Percentiles rank a stretch among this genome's conserved stretches.
Conservation (phyloP, 2,888 invertebrate species). For the Bursaphelenchus okinawaensis region DNA sequence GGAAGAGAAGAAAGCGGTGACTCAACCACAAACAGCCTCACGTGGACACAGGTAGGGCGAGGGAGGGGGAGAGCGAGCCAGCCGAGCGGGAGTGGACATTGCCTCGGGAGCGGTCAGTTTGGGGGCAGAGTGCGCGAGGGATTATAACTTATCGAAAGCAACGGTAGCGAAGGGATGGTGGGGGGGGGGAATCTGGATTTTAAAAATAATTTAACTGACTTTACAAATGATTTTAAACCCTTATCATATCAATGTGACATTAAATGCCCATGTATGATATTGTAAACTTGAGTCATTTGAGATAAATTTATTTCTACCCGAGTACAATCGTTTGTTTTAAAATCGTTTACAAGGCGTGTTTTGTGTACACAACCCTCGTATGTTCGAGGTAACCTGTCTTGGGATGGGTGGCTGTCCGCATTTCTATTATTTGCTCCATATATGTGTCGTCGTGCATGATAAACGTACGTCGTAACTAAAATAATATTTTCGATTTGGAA, state of each 20-base stretch:
- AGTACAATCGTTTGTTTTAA: too few relatives aligned
- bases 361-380: constrained; percentile 55
- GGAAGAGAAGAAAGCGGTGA: background rate
- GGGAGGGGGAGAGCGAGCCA: background rate
- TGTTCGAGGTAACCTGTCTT: constrained; percentile 56
- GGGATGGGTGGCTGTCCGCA: constrained; percentile 58
- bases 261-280: too few relatives aligned
- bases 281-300: too few relatives aligned
- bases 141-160: background rate
- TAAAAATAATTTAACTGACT: too few relatives aligned
- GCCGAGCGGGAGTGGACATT: background rate
- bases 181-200: too few relatives aligned
- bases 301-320: background rate
- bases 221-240: too few relatives aligned
- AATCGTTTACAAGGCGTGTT: background rate
- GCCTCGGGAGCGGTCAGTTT: background rate
- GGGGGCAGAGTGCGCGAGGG: background rate
- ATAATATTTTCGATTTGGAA: constrained; percentile 13
- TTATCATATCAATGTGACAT: too few relatives aligned
- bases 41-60: background rate
- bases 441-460: constrained; percentile 56
- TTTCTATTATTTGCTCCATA: constrained; percentile 57
- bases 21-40: background rate
- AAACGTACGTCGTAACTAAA: constrained; percentile 56
- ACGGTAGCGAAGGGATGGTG: too few relatives aligned